phyloP scores from a whole-genome alignment of 2,113 vertebrate species.

The Hystrix brachyura region DNA sequence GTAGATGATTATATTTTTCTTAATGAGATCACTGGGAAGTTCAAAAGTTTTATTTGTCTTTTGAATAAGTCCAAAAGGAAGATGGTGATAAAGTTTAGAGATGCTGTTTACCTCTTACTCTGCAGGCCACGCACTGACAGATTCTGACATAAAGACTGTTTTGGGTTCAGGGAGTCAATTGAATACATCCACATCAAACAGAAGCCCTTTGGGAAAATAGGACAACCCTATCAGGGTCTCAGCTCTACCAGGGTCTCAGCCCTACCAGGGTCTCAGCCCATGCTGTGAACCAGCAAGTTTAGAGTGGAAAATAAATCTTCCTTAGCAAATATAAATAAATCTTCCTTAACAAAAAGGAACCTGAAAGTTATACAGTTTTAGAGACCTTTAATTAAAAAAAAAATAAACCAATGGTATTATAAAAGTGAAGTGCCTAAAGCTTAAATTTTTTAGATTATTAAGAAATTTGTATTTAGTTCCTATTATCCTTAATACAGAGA shows the following conservation, averaged over 20 bases:
- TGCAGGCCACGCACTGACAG: neutral
- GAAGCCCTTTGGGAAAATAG: neutral
- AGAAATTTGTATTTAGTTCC: neutral
- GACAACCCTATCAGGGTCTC: neutral
- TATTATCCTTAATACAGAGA: neutral
- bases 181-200: neutral
- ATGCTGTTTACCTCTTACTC: neutral
- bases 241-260: neutral
- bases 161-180: too few relatives aligned
- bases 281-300: neutral
- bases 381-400: neutral
- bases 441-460: neutral
- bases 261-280: neutral
- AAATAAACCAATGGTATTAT: neutral
- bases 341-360: neutral
- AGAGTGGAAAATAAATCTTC: neutral
- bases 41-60: neutral
- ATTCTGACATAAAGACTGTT: neutral
- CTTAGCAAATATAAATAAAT: neutral
- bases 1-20: neutral
- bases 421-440: neutral
- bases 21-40: neutral
- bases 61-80: neutral
- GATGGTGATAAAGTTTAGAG: neutral
- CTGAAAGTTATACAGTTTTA: neutral